Percentiles rank a stretch among this genome's conserved stretches.
These are phyloP conservation scores for Agrochola circellaris DNA, from an alignment of 2,888 invertebrate species.

Conservation along the genomic window DNA sequence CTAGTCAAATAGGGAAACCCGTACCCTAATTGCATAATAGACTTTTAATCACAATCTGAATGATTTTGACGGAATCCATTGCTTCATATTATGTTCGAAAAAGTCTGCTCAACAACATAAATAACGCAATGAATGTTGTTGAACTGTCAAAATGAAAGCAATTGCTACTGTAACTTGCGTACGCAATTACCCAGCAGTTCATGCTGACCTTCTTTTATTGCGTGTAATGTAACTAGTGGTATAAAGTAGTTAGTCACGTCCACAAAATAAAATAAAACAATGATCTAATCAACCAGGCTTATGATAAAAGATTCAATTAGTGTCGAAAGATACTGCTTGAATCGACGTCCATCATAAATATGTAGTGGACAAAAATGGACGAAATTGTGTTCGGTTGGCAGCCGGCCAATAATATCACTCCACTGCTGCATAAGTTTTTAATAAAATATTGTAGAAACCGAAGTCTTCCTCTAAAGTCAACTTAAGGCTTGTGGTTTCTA, in stretches of 20 bases:
- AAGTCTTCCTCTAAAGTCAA: constrained; percentile 18
- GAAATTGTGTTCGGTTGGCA: constrained; percentile 34
- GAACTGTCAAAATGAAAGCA: no score
- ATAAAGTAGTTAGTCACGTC: neutral
- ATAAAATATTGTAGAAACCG: constrained; percentile 34
- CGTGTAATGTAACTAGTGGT: neutral
- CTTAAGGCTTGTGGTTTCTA: neutral
- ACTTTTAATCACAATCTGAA: no score
- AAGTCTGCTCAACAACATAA: no score
- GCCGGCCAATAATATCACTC: constrained; percentile 43
- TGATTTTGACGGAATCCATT: no score
- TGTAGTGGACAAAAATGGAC: constrained; percentile 46
- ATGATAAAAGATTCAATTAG: constrained; percentile 48
- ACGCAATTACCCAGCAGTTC: no score
- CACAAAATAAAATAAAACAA: constrained; percentile 1
- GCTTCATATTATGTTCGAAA: no score
- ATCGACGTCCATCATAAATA: constrained; percentile 45
- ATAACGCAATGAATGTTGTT: no score
- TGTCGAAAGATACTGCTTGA: constrained; percentile 36
- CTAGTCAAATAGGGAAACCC: neutral
- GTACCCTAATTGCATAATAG: no score
- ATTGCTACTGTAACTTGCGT: no score
- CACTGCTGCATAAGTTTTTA: constrained; percentile 28
- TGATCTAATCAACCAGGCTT: constrained; percentile 9
- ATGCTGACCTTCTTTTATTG: neutral